Conservation (phyloP, 2,113 vertebrate species). For the Opisthocomus hoazin region DNA sequence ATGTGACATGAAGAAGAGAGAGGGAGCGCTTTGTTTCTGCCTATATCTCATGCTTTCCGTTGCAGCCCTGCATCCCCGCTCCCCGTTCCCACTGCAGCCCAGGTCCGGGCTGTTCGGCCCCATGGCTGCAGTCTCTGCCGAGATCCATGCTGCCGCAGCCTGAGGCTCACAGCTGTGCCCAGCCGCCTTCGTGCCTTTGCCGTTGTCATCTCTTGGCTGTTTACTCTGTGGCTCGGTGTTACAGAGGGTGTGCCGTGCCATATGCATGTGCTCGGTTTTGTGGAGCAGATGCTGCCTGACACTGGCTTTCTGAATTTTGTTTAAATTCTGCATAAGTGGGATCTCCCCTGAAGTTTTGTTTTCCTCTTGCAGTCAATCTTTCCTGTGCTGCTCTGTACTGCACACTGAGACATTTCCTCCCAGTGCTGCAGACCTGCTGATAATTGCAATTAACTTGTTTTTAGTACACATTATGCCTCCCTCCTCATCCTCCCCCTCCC, state of each 20-base stretch:
- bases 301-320: neutral
- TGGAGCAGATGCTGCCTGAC: neutral
- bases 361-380: neutral
- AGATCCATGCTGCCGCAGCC: neutral
- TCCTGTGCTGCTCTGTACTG: neutral
- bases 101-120: neutral
- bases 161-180: neutral
- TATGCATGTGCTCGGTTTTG: rapidly evolving
- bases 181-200: neutral
- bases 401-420: neutral
- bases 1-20: rapidly evolving
- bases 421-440: neutral
- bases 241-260: rapidly evolving
- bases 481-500: neutral
- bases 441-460: neutral
- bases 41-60: rapidly evolving
- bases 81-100: rapidly evolving
- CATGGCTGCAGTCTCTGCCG: rapidly evolving
- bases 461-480: neutral
- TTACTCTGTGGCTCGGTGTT: neutral
- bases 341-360: neutral
- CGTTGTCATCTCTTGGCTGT: rapidly evolving
- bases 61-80: rapidly evolving
- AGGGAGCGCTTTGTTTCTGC: rapidly evolving
- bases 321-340: neutral